These are phyloP conservation scores for Cylindroiulus punctatus DNA, from an alignment of 2,888 invertebrate genomes.

Conservation along the genomic window DNA sequence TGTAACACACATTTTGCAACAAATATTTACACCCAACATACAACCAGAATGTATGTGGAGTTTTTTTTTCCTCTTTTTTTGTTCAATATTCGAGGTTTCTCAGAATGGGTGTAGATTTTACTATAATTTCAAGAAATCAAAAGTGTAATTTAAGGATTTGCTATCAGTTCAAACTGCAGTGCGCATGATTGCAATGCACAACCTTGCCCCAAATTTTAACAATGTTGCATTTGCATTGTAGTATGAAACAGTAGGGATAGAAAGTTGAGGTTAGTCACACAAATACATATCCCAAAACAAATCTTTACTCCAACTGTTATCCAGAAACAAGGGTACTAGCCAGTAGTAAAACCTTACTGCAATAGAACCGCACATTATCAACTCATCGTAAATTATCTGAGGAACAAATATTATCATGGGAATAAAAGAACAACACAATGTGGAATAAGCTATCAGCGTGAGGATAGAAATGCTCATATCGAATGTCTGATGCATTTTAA, in stretches of 20 bases:
- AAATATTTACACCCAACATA: not conserved
- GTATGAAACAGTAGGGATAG: not conserved
- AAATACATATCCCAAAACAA: not conserved
- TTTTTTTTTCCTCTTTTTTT: too few relatives aligned
- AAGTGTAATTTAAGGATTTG: too few relatives aligned
- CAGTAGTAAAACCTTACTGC: not conserved
- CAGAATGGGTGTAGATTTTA: too few relatives aligned
- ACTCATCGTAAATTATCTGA: not conserved
- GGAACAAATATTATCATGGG: not conserved
- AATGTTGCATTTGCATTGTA: not conserved
- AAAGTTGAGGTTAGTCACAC: not conserved
- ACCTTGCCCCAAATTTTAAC: not conserved
- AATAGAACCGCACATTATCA: not conserved
- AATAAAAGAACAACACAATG: not conserved
- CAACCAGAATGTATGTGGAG: too few relatives aligned
- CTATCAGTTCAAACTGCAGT: not conserved
- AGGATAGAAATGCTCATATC: not conserved
- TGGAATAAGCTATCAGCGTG: conserved; percentile 26
- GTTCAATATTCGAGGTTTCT: too few relatives aligned
- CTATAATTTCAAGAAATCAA: too few relatives aligned
- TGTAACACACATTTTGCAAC: not conserved
- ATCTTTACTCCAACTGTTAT: not conserved
- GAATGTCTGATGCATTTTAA: not conserved
- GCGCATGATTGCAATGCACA: not conserved
- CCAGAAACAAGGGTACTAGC: not conserved